A percentile compares a stretch with the other conserved stretches of the same genome.
These are phyloP conservation scores for Pardosa pseudoannulata DNA, from an alignment of 2,888 invertebrate genomes.

Conservation along the genomic window DNA sequence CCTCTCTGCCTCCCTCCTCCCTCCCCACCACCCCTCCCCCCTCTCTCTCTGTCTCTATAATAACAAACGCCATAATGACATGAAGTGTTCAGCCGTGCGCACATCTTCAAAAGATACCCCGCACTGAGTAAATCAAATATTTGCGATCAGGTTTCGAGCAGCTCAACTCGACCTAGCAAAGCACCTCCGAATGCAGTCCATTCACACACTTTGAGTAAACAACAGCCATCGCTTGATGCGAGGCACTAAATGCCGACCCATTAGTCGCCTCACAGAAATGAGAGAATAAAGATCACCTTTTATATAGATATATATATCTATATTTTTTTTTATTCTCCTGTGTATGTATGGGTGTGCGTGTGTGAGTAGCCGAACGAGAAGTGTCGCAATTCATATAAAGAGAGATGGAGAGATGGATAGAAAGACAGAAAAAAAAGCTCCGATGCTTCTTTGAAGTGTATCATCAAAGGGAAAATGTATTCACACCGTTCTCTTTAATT, in stretches of 20 bases:
- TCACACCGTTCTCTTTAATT: too few species aligned
- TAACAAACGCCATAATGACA: conserved; percentile 7
- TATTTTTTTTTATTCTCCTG: too few species aligned
- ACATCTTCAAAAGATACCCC: conserved; percentile 10
- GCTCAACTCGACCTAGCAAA: not conserved
- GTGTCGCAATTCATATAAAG: too few species aligned
- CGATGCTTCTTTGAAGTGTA: too few species aligned
- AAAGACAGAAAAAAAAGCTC: too few species aligned
- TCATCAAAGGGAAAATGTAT: too few species aligned
- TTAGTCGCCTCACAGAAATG: not conserved
- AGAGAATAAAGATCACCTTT: not conserved
- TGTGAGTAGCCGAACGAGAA: not conserved
- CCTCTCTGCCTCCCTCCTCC: too few species aligned
- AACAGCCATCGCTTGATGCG: not conserved
- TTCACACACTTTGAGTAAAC: not conserved
- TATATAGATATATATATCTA: too few species aligned
- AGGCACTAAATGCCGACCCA: not conserved
- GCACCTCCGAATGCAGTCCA: not conserved
- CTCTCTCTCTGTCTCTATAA: too few species aligned
- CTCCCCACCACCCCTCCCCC: too few species aligned
- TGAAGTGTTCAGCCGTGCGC: conserved; percentile 4
- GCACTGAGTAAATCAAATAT: conserved; percentile 13
- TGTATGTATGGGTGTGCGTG: not conserved
- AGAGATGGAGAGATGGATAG: too few species aligned
- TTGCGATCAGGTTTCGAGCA: not conserved